Conservation (phyloP, 53 echinoderm and acorn worm genomes). For the Luidia sarsii region DNA sequence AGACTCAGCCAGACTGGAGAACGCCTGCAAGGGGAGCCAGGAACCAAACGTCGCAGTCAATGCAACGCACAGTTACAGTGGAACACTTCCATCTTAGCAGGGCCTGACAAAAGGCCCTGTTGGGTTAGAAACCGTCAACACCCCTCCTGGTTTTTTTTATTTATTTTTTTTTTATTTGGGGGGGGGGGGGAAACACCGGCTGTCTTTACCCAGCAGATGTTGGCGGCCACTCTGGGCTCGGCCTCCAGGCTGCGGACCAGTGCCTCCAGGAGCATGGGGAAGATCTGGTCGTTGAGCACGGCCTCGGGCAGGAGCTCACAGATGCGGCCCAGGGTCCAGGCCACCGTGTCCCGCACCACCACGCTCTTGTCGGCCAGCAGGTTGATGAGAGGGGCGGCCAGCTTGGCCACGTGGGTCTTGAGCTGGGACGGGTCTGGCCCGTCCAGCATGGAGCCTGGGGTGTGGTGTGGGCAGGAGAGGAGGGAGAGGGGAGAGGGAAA, state of each 20-base stretch:
- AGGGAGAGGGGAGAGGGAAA: too few relatives aligned
- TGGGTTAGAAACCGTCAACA: too few relatives aligned
- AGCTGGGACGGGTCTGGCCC: slow-evolving; percentile 81
- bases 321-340: slow-evolving; percentile 95
- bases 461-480: too few relatives aligned
- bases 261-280: slow-evolving; percentile 66
- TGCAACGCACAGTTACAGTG: too few relatives aligned
- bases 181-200: too few relatives aligned
- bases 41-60: too few relatives aligned
- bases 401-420: slow-evolving; percentile 74
- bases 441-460: slow-evolving; percentile 94
- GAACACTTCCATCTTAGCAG: too few relatives aligned
- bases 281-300: slow-evolving; percentile 70
- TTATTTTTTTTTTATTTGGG: too few relatives aligned
- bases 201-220: slow-evolving; percentile 99
- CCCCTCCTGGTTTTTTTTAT: too few relatives aligned
- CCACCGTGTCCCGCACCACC: slow-evolving; percentile 87
- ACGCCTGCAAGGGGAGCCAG: slow-evolving; percentile 83
- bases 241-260: slow-evolving; percentile 69
- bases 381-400: slow-evolving; percentile 72
- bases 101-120: too few relatives aligned
- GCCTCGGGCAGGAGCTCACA: slow-evolving; percentile 96
- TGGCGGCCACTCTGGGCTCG: slow-evolving; percentile 96
- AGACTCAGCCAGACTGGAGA: slow-evolving; percentile 96
- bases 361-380: slow-evolving; percentile 76